Evolutionary conservation across 35 echinoderm and acorn worm species (phyloP).

Genomic region (Ptychodera flava): DNA sequence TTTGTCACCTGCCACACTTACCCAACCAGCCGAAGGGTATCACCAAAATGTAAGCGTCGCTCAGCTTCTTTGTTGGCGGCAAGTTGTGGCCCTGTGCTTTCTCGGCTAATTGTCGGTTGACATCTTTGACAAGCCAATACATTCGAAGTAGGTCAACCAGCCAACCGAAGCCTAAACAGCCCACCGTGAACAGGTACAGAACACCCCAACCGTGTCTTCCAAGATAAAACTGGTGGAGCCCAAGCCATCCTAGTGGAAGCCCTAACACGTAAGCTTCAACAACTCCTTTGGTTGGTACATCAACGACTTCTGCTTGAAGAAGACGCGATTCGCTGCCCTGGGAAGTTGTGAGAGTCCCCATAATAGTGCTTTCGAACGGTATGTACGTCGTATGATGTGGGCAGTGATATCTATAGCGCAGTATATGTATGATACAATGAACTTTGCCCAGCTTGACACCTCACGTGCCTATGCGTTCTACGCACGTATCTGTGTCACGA

Average conservation of each 20-base stretch:
- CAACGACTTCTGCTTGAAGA: too few species aligned
- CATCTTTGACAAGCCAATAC: constrained; percentile 23
- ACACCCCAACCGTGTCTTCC: constrained; percentile 36
- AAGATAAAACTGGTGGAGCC: constrained; percentile 61
- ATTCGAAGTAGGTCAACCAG: constrained; percentile 32
- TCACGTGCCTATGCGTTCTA: too few species aligned
- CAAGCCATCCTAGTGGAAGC: constrained; percentile 28
- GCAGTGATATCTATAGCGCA: too few species aligned
- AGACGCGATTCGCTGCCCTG: too few species aligned
- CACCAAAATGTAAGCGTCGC: constrained; percentile 26
- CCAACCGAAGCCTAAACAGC: constrained; percentile 36
- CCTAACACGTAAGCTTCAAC: constrained; percentile 27
- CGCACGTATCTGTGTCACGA: too few species aligned
- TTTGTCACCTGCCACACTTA: too few species aligned
- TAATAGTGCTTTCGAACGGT: too few species aligned
- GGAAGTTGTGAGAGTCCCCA: too few species aligned
- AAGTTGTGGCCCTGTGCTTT: too few species aligned
- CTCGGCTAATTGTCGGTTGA: constrained; percentile 22
- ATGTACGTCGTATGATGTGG: too few species aligned
- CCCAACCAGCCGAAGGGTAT: constrained; percentile 21
- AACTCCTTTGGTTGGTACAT: constrained; percentile 30
- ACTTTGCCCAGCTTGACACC: too few species aligned
- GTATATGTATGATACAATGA: too few species aligned
- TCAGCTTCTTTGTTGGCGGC: constrained; percentile 28
- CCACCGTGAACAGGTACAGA: constrained; percentile 40